These are phyloP conservation scores for Meandrina meandrites DNA, from an alignment of 92 coral and sea anemone species.

Conservation along the genomic window DNA sequence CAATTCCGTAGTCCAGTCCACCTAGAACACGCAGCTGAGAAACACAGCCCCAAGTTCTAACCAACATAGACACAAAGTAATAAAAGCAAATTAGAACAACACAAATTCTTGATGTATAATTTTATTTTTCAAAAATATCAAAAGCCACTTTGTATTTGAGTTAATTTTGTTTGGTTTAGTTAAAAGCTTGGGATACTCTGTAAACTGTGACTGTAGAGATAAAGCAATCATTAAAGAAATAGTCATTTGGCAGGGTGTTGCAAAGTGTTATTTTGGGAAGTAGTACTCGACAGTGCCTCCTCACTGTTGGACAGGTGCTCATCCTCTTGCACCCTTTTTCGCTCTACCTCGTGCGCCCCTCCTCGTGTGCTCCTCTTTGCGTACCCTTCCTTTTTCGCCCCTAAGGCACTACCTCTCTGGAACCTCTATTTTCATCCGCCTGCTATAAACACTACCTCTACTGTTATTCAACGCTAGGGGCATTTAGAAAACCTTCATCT, in stretches of 20 bases:
- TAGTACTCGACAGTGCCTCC: neutral
- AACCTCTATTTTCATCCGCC: too few species aligned
- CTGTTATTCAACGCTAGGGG: too few species aligned
- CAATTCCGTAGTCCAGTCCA: too few species aligned
- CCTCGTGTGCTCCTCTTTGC: too few species aligned
- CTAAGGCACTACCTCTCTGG: too few species aligned
- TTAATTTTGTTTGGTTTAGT: neutral
- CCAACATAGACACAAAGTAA: neutral
- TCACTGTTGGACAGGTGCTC: too few species aligned
- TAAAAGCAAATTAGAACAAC: neutral
- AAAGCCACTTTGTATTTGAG: conserved; percentile 22
- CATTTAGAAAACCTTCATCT: too few species aligned
- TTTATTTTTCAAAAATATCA: conserved; percentile 21
- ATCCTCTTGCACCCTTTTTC: too few species aligned
- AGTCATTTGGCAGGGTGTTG: neutral
- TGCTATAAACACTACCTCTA: too few species aligned
- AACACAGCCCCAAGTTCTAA: neutral
- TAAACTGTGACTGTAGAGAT: neutral
- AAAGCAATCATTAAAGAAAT: neutral
- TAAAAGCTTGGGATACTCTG: neutral
- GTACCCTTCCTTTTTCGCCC: too few species aligned
- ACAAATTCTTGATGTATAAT: neutral
- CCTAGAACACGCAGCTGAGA: neutral
- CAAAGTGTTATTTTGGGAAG: neutral
- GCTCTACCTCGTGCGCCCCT: too few species aligned